Base-by-base conservation (phyloP, 1,140 invertebrate genomes). In the Papilio machaon region DNA sequence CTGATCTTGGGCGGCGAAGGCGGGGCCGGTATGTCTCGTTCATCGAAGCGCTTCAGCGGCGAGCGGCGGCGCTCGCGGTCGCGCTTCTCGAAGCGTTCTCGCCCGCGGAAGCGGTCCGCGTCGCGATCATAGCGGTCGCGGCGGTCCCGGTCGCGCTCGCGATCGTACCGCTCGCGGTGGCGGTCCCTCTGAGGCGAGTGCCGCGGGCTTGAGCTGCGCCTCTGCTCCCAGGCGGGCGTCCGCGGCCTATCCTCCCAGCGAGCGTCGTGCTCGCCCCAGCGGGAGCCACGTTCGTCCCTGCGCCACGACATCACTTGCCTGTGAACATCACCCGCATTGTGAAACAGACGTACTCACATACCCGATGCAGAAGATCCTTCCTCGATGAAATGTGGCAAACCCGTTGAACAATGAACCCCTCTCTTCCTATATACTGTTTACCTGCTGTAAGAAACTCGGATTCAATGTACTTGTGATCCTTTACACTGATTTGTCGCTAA, bases 271-370 rank as follows among this genome's bases (percentile, higher is more conserved):
- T 90, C 87, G 79, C 84, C 87, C 91, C 90, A 92, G n/a, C 92
- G 85, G 58, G 89, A 87, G 3, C 83, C 67, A 52, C 90, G 88
- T 70, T 93, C 93, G 74, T 93, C 91, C 35, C 92, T 87, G 46
- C 92, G 88, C 92, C 93, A 92, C 85, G 92, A 94, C 93, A 94
- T 94, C 83, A 85, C 79, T 78, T 76, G 85, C 91, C 92, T 94
- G 92, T 83, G 91, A 94, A 94, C 90, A 94, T 90, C 91, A 87
- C 85, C 85, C 74, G 85, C 85, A 87, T 82, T 80, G 88, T 92
- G 83, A 90, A 91, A 90, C 84, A 79, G 82, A 54, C 73, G 83
- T 88, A 90, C 88, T 88, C 83, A 90, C 88, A 84, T 85, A 84
- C 84, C 84, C 73, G 82, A 82, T 80, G 84, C 79, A 76, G 83